Evolutionary conservation across 2,113 vertebrate genomes (phyloP).

Genomic region (Paramormyrops kingsleyae): DNA sequence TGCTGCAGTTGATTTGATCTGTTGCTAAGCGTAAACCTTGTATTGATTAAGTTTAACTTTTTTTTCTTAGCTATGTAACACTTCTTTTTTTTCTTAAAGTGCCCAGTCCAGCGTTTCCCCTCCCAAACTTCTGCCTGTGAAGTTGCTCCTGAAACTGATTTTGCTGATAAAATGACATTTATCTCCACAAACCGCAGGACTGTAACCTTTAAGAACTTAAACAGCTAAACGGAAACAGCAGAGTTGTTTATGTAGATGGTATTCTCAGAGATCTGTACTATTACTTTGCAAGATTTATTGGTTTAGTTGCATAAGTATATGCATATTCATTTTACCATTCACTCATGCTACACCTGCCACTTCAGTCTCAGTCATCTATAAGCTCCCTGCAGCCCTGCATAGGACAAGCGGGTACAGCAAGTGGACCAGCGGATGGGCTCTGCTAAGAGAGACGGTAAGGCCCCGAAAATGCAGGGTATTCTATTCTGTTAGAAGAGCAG

Average conservation of each 20-base stretch:
- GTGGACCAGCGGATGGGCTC: too few relatives aligned
- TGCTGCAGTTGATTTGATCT: constrained; percentile 50
- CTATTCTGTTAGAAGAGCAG: not conserved
- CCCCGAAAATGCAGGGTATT: too few relatives aligned
- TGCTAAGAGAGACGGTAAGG: too few relatives aligned
- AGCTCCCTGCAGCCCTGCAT: too few relatives aligned
- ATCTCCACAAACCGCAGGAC: not conserved
- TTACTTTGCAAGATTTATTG: not conserved
- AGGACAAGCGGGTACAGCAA: too few relatives aligned
- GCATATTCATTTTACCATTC: too few relatives aligned
- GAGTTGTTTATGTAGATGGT: not conserved
- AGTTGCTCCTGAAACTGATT: constrained; percentile 30
- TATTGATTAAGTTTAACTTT: constrained; percentile 44
- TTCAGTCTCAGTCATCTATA: not conserved
- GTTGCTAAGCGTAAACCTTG: constrained; percentile 49
- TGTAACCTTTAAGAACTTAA: not conserved
- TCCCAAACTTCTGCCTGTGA: constrained; percentile 39
- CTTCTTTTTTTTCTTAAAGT: constrained; percentile 50
- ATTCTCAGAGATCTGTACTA: not conserved
- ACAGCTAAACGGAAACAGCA: not conserved
- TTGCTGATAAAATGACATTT: not conserved
- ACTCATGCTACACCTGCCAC: too few relatives aligned
- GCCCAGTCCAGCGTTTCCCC: constrained; percentile 62
- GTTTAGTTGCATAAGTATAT: too few relatives aligned
- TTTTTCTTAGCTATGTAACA: constrained; percentile 36